Evolutionary conservation across 1,140 invertebrate species (phyloP).

Genomic region (Heliconius himera): DNA sequence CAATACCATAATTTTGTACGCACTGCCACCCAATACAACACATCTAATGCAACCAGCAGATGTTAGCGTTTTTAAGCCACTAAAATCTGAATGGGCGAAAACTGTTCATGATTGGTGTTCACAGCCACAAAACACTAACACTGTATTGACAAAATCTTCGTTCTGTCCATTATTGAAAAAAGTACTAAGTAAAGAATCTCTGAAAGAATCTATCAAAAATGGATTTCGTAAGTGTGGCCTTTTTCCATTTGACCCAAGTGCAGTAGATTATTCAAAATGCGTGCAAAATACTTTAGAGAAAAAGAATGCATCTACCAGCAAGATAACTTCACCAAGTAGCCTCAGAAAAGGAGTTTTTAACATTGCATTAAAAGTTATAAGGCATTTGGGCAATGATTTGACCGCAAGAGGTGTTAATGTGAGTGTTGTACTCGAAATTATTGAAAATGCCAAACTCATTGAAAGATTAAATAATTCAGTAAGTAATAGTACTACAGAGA

Average conservation of each 20-base stretch:
- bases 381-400: background rate
- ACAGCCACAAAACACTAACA: slow-evolving; percentile 21
- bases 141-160: slow-evolving; percentile 19
- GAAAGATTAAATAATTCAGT: too few species aligned
- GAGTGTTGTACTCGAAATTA: background rate
- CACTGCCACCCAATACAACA: too few species aligned
- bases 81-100: slow-evolving; percentile 2
- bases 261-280: slow-evolving; percentile 15
- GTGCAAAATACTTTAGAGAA: background rate
- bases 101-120: slow-evolving; percentile 21
- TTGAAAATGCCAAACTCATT: too few species aligned
- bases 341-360: background rate
- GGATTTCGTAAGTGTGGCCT: slow-evolving; percentile 19
- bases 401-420: background rate
- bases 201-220: slow-evolving; percentile 5
- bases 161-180: slow-evolving; percentile 23
- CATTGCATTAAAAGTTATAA: background rate
- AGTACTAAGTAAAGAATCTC: slow-evolving; percentile 19
- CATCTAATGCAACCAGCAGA: too few species aligned
- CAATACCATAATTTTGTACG: too few species aligned
- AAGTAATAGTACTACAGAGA: too few species aligned
- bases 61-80: too few species aligned
- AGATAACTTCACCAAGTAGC: background rate
- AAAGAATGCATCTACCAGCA: background rate
- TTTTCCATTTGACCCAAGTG: slow-evolving; percentile 10